phyloP scores from a whole-genome alignment of 2,113 vertebrate species.

The Podiceps cristatus region DNA sequence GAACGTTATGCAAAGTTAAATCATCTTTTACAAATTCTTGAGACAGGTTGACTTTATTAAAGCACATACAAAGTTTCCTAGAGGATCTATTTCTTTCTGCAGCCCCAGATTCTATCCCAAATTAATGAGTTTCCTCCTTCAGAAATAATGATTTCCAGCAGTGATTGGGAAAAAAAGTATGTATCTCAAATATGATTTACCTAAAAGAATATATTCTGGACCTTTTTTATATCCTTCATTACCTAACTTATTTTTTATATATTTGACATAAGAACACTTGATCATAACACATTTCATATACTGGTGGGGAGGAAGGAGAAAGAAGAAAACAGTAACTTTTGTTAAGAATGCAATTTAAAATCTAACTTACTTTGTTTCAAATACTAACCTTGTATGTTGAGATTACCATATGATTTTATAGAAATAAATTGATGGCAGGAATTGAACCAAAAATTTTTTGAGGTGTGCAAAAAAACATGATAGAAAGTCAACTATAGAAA shows the following conservation, averaged over 20 bases:
- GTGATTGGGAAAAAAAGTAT: neutral
- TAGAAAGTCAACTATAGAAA: neutral
- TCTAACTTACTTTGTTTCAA: neutral
- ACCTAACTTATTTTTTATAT: neutral
- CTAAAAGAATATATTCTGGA: neutral
- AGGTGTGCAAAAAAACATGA: accelerated
- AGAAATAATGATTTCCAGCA: neutral
- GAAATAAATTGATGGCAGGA: neutral
- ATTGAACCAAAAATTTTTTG: neutral
- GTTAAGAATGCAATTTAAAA: neutral
- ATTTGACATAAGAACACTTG: neutral
- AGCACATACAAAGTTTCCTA: neutral
- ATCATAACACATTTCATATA: neutral
- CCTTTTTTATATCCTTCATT: neutral
- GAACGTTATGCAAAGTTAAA: neutral
- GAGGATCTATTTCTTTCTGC: neutral
- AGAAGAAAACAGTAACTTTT: neutral
- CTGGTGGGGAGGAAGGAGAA: neutral
- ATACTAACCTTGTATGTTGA: neutral
- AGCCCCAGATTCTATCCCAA: neutral
- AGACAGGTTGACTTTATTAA: neutral
- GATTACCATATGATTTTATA: neutral
- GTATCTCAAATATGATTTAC: neutral
- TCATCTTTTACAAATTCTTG: neutral
- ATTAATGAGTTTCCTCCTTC: neutral